Percentiles rank a stretch among this genome's conserved stretches.
Evolutionary conservation across 2,113 vertebrate genomes (phyloP).

Genomic region (Stomatorhinus ivindoensis): DNA sequence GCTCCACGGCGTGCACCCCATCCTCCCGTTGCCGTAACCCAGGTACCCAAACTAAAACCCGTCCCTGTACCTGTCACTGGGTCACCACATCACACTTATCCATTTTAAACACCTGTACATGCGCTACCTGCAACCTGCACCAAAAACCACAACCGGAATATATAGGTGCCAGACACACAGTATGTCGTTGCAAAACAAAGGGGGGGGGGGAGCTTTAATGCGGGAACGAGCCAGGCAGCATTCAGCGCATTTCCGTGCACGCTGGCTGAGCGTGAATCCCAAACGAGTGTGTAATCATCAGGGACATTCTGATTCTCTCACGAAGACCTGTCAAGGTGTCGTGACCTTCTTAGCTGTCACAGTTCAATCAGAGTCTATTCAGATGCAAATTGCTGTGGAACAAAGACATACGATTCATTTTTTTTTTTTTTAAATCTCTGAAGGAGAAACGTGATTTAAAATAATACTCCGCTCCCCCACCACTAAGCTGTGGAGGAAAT

Average conservation of each 20-base stretch:
- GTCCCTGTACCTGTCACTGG: background rate
- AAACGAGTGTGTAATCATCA: background rate
- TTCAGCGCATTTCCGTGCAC: background rate
- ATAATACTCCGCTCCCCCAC: background rate
- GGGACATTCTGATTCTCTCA: background rate
- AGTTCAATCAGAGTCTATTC: conserved; percentile 12
- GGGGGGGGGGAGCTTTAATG: background rate
- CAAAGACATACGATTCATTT: background rate
- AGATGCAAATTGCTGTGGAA: background rate
- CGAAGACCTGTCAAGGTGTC: background rate
- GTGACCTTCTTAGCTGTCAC: conserved; percentile 2
- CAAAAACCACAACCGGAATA: background rate
- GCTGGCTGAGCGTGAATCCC: background rate
- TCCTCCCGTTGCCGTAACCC: background rate
- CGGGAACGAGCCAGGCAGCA: background rate
- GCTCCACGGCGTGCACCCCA: background rate
- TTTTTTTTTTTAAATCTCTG: background rate
- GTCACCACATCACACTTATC: background rate
- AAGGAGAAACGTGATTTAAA: conserved; percentile 1
- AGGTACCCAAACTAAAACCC: background rate
- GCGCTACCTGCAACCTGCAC: background rate
- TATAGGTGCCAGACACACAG: background rate
- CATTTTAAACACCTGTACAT: background rate
- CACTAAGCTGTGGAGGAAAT: background rate
- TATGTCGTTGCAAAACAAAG: background rate